phyloP scores from a whole-genome alignment of 2,797 vertebrate genomes.

The Neosalanx taihuensis region DNA sequence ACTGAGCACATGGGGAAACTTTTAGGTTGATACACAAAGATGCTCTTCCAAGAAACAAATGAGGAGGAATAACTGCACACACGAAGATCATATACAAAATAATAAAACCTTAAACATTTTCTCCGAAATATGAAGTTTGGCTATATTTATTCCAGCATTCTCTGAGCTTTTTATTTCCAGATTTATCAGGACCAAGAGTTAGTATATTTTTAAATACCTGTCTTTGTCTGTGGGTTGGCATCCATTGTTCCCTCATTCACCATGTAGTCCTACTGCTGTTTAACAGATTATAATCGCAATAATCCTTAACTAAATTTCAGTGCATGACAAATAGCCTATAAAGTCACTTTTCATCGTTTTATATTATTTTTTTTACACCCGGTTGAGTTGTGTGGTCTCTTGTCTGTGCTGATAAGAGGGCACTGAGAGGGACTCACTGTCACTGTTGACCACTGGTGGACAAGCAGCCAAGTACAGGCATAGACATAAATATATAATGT shows the following conservation, averaged over 20 bases:
- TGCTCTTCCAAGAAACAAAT: neutral
- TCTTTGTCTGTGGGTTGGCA: conserved; percentile 53
- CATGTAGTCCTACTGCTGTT: neutral
- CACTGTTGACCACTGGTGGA: conserved; percentile 39
- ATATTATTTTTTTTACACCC: conserved; percentile 4
- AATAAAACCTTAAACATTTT: neutral
- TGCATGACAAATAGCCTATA: conserved; percentile 6
- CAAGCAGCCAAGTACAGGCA: neutral
- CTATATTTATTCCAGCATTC: neutral
- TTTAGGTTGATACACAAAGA: neutral
- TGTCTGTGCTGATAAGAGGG: neutral
- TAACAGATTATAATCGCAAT: no score
- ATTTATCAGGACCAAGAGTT: neutral
- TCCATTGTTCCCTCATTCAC: conserved; percentile 43
- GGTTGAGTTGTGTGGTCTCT: neutral
- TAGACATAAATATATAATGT: no score
- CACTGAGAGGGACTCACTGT: neutral
- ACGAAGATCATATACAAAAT: neutral
- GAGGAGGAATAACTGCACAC: neutral
- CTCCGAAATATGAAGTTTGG: neutral
- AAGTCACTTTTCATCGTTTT: neutral
- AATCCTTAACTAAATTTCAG: neutral
- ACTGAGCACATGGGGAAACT: neutral
- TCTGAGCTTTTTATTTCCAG: neutral
- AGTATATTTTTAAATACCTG: conserved; percentile 45